Base-by-base conservation (phyloP, 2,797 vertebrate genomes). In the Anguilla anguilla region DNA sequence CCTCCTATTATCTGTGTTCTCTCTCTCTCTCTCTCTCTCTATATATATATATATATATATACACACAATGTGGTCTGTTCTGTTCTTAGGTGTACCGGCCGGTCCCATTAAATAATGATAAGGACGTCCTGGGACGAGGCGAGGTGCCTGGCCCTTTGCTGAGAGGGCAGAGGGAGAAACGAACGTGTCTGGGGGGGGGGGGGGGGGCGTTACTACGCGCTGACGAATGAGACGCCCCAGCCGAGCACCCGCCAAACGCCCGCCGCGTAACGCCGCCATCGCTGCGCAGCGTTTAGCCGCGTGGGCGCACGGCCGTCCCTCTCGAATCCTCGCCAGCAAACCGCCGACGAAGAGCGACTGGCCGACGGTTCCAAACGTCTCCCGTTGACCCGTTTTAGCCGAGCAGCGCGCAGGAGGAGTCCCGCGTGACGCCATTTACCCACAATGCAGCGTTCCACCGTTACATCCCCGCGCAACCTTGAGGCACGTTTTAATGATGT, bases 21-120 rank as follows among this genome's bases (percentile, higher is more conserved):
- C 93, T 91, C 39, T 43, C 39, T 43, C 39, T 43, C 39, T 43
- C 39, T 39, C 39, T 39, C 39, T 39, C 31, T 35, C 31, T 39
- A 2, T 0, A 39, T 0, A 39, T 0, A 39, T 0, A 46, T 2
- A 46, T 2, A 46, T 2, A 46, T 2, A 46, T 0, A 46, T 2
- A 46, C 92, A 94, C 39, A 92, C 91, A 90, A 94, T 90, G 91
- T 92, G 92, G 91, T 84, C 51, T 57, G 92, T 91, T 84, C 51
- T 57, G 92, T 91, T 93, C 89, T 90, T 94, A 91, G 43, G 43
- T 46, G 43, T 46, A 46, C 43, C 43, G 43, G 90, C 92, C 92
- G 94, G 93, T 95, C 94, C 94, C 92, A 94, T 96, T 95, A 95
- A 86, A 85, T 46, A 90, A 94, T 92, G 93, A 95, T 95, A 94